A percentile compares a stretch with the other conserved stretches of the same genome.
These are phyloP conservation scores for Neogale vison DNA, from an alignment of 2,113 vertebrate genomes.

Conservation along the genomic window DNA sequence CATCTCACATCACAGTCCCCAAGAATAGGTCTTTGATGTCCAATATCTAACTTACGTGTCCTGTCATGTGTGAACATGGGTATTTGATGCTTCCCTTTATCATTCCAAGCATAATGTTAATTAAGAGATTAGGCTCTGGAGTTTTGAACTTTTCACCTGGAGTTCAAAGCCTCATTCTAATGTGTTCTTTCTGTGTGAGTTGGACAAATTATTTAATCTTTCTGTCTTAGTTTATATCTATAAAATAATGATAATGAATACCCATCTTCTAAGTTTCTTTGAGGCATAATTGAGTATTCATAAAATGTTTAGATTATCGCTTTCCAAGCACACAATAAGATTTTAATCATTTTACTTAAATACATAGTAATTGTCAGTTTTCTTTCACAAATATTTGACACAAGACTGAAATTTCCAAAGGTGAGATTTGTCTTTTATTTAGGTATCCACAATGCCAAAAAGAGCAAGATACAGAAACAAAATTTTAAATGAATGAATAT, in stretches of 20 bases:
- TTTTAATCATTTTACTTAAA: neutral
- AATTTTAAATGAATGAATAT: neutral
- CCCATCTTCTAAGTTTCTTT: neutral
- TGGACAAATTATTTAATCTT: neutral
- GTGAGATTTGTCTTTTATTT: neutral
- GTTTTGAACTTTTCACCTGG: neutral
- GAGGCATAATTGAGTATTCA: neutral
- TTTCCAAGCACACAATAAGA: neutral
- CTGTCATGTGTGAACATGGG: neutral
- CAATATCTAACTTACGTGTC: neutral
- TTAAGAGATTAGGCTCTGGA: neutral
- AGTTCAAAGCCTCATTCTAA: neutral
- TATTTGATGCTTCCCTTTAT: neutral
- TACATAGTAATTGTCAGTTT: neutral
- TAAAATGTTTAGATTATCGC: neutral
- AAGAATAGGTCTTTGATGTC: neutral
- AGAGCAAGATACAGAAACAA: neutral
- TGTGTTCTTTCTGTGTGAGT: neutral
- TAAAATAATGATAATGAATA: neutral
- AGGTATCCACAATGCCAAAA: neutral
- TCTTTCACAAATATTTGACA: neutral
- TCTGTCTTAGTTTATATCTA: neutral
- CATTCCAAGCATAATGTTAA: neutral
- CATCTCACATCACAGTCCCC: neutral
- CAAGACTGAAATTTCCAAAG: neutral